Evolutionary conservation across 2,888 invertebrate genomes (phyloP).

Genomic region (Cancer borealis): DNA sequence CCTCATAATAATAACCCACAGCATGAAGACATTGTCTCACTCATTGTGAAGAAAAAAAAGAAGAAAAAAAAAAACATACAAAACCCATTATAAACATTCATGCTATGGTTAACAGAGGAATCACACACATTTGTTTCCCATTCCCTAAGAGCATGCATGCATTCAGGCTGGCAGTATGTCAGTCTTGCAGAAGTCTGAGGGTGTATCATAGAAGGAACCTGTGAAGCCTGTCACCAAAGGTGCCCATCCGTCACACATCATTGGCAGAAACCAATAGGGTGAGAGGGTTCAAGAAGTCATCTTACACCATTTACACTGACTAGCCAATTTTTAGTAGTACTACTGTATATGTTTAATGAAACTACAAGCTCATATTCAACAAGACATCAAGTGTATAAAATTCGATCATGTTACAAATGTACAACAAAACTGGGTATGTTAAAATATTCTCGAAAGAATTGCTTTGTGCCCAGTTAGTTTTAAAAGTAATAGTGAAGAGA

Average conservation of each 20-base stretch:
- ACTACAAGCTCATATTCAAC: constrained; percentile 48
- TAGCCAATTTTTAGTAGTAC: constrained; percentile 21
- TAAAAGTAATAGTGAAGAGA: background rate
- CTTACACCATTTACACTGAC: constrained; percentile 46
- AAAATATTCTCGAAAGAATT: constrained; percentile 36
- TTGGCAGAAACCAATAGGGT: constrained; percentile 67
- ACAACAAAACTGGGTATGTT: constrained; percentile 24
- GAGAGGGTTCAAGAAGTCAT: constrained; percentile 56
- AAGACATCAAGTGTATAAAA: constrained; percentile 46
- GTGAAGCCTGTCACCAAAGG: constrained; percentile 55
- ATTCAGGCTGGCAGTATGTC: constrained; percentile 69
- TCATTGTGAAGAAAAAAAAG: background rate
- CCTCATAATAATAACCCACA: constrained; percentile 28
- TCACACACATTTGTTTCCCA: constrained; percentile 48
- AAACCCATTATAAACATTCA: constrained; percentile 43
- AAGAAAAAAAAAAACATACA: background rate
- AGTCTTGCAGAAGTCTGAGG: constrained; percentile 70
- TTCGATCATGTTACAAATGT: constrained; percentile 55
- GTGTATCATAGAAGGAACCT: constrained; percentile 48
- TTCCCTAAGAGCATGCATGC: constrained; percentile 70
- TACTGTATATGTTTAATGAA: constrained; percentile 16
- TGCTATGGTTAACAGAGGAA: constrained; percentile 39
- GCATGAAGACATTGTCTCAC: constrained; percentile 29
- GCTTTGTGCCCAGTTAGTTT: constrained; percentile 33
- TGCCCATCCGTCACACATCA: constrained; percentile 64